These are phyloP conservation scores for Mnemiopsis leidyi DNA, from an alignment of 37 sponge, comb jelly and placozoan species.

Conservation along the genomic window DNA sequence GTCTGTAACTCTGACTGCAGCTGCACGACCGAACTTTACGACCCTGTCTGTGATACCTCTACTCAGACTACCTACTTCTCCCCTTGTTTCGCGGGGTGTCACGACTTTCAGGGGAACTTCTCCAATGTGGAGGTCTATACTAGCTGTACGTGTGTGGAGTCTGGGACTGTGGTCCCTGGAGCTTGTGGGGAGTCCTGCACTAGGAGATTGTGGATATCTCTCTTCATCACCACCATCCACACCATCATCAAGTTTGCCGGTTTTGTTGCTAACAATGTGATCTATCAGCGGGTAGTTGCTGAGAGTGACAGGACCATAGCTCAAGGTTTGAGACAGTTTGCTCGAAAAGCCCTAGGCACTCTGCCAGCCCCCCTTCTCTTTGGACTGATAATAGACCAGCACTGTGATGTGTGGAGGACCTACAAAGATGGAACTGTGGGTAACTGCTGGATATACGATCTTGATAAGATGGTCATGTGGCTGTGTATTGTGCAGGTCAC, in stretches of 20 bases:
- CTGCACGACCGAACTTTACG: slow-evolving; percentile 28
- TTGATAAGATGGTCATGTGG: background rate
- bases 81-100: background rate
- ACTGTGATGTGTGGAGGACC: background rate
- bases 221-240: background rate
- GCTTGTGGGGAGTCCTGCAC: background rate
- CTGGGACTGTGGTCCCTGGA: background rate
- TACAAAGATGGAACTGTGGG: background rate
- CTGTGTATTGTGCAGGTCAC: background rate
- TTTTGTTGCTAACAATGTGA: background rate
- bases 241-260: background rate
- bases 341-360: slow-evolving; percentile 1
- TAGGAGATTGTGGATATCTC: background rate
- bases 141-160: background rate
- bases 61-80: background rate
- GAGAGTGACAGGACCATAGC: background rate
- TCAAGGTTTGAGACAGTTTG: slow-evolving; percentile 7
- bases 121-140: background rate
- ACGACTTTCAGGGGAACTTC: background rate
- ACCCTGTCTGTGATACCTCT: background rate
- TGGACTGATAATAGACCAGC: background rate
- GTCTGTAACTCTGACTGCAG: slow-evolving; percentile 18
- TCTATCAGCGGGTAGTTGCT: slow-evolving; percentile 4
- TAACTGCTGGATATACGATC: slow-evolving; percentile 27
- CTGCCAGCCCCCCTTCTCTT: background rate